phyloP scores from a whole-genome alignment of 1,140 invertebrate species.

The Caenorhabditis latens region DNA sequence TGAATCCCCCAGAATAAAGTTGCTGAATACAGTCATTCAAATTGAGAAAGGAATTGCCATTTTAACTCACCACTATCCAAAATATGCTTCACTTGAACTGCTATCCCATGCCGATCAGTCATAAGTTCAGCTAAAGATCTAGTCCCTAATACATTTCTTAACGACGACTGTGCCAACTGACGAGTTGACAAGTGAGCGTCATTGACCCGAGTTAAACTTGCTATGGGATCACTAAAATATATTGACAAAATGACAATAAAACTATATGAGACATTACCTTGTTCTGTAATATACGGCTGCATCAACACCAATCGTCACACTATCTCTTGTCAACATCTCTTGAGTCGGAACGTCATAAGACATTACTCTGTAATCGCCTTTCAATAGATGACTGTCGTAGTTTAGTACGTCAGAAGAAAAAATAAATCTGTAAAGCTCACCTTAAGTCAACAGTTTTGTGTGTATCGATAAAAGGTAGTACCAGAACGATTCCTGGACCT shows the following conservation, averaged over 20 bases:
- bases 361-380: constrained; percentile 84
- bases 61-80: constrained; percentile 71
- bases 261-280: constrained; percentile 33
- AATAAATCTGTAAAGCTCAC: not conserved
- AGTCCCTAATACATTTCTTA: constrained; percentile 92
- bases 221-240: constrained; percentile 71
- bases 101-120: constrained; percentile 90
- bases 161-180: constrained; percentile 74
- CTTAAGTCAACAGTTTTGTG: constrained; percentile 88
- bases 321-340: constrained; percentile 92
- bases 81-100: constrained; percentile 85
- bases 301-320: constrained; percentile 83
- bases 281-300: constrained; percentile 73
- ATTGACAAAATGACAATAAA: not conserved
- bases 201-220: constrained; percentile 66
- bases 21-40: constrained; percentile 57
- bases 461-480: constrained; percentile 89
- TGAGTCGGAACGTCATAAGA: constrained; percentile 93
- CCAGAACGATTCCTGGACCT: constrained; percentile 85
- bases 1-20: constrained; percentile 75
- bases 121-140: constrained; percentile 90
- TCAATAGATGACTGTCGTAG: no score
- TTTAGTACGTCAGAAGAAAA: not conserved
- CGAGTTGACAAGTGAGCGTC: constrained; percentile 71
- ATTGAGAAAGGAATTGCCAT: not conserved